Evolutionary conservation across 2,113 vertebrate genomes (phyloP), one percentile per base, ranked within the genome.

Genomic region (Coturnix japonica): DNA sequence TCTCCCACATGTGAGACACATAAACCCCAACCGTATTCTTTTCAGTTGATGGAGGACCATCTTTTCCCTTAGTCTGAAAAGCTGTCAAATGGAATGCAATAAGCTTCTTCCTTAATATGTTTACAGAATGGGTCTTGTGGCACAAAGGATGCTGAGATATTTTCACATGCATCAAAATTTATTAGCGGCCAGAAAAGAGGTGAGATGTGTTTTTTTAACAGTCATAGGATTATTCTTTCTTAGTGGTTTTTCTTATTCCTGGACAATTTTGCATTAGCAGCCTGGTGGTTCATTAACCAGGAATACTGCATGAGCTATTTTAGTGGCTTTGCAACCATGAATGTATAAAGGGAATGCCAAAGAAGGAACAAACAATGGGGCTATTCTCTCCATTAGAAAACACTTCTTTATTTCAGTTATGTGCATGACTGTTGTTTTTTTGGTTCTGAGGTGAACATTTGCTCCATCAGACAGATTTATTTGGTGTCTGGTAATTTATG

Each of bases 171-270:
- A 70, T 26, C n/a, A 65, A 73, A 54, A 44, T 10, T 2, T 44
- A 6, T 21, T 30, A 72, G 8, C 22, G 8, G 6, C 17, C 37
- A 43, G 46, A 66, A 51, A 46, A 61, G 39, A 39, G 26, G 17
- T 35, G 23, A 49, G n/a, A n/a, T 18, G 11, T 6, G n/a, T 59
- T 33, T 9, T 46, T 76, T 28, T 25, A 75, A 87, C 56, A 63
- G 28, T 14, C 35, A 30, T 0, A 1, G 35, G n/a, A 46, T 26
- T 2, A 0, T 70, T 19, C 37, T 46, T 89, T 14, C 11, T 39
- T 56, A n/a, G 26, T 71, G 35, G 19, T 20, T 43, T 5, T 7
- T 15, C 4, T 3, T 51, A 41, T 35, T 4, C 53, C 46, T 67
- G 37, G 15, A 47, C 67, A 47, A 67, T 77, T 81, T 77, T 54